Conservation (phyloP, 2,888 invertebrate species). For the Eupithecia insigniata region DNA sequence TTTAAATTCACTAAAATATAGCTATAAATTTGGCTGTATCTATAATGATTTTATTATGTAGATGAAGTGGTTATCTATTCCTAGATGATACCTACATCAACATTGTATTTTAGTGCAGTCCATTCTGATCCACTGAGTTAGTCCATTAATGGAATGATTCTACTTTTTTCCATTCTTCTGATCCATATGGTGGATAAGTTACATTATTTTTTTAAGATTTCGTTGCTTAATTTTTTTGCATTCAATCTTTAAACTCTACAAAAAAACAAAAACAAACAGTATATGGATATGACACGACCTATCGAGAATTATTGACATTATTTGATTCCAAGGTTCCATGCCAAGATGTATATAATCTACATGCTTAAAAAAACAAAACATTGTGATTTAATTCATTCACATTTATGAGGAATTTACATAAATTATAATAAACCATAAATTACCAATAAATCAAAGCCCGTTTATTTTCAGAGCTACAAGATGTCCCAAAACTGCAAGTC, state of each 20-base stretch:
- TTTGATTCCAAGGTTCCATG: neutral
- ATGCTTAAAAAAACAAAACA: neutral
- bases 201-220: too few relatives aligned
- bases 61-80: neutral
- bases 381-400: neutral
- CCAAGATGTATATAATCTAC: neutral
- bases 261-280: neutral
- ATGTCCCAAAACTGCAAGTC: conserved; percentile 86
- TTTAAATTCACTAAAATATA: too few relatives aligned
- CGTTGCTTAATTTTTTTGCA: too few relatives aligned
- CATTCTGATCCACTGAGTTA: too few relatives aligned
- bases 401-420: conserved; percentile 5
- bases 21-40: too few relatives aligned
- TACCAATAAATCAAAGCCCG: neutral
- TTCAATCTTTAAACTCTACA: neutral
- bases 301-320: neutral
- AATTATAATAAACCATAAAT: neutral
- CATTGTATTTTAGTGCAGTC: neutral
- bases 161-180: too few relatives aligned
- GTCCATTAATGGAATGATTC: too few relatives aligned
- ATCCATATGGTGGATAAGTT: too few relatives aligned
- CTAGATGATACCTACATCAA: too few relatives aligned
- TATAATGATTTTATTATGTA: neutral
- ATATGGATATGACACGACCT: neutral
- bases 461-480: conserved; percentile 44